Percentiles rank a stretch among this genome's conserved stretches.
These are phyloP conservation scores for Xenopus laevis DNA, from an alignment of 2,113 vertebrate genomes.

Conservation along the genomic window DNA sequence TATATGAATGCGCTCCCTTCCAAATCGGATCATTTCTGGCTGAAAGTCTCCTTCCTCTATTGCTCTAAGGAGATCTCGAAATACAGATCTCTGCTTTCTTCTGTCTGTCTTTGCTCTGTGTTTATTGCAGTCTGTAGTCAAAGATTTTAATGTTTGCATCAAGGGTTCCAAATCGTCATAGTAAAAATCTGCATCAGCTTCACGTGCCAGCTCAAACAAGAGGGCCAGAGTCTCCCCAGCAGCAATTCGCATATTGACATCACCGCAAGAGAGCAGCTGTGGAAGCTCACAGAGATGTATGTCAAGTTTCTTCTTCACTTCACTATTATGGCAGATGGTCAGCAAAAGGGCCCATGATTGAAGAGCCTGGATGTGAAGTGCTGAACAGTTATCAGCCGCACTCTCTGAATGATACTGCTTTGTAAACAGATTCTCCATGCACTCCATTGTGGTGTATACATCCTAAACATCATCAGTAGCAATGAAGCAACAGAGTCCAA, in stretches of 20 bases:
- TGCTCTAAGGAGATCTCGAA: too few species aligned
- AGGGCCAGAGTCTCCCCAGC: conserved; percentile 91
- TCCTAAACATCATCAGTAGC: conserved; percentile 94
- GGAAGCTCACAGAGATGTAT: conserved; percentile 90
- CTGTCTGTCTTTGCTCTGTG: too few species aligned
- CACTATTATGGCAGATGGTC: conserved; percentile 86
- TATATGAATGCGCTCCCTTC: too few species aligned
- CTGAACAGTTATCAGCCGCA: too few species aligned
- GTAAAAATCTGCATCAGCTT: conserved; percentile 84
- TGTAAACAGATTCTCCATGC: too few species aligned
- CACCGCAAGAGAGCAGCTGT: conserved; percentile 84
- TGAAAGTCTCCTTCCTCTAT: too few species aligned
- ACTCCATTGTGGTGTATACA: conserved; percentile 79
- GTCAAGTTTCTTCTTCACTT: conserved; percentile 81
- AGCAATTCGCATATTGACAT: conserved; percentile 95
- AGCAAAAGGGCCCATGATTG: conserved; percentile 83
- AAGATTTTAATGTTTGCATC: conserved; percentile 77
- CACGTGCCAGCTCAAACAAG: conserved; percentile 88
- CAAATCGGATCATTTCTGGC: too few species aligned
- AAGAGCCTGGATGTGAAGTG: too few species aligned
- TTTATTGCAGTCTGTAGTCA: conserved; percentile 94
- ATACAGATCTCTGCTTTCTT: too few species aligned
- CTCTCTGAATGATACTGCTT: too few species aligned
- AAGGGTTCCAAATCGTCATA: conserved; percentile 82
- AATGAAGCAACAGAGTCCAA: conserved; percentile 91